Evolutionary conservation across 2,113 vertebrate species (phyloP).

Genomic region (Sarotherodon lohbergeri): DNA sequence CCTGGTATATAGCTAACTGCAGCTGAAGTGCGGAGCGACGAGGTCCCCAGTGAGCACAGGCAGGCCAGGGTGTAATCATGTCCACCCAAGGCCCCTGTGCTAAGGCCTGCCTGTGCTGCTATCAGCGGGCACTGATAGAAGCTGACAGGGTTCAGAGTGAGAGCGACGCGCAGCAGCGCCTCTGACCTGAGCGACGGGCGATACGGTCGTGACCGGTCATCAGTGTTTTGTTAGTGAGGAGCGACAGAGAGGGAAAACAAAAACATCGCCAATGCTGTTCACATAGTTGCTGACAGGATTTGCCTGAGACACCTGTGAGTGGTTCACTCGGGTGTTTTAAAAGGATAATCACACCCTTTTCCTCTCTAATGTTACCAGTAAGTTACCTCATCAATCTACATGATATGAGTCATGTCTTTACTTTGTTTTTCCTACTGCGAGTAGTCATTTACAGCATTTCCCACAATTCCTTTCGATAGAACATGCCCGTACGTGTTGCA

Average conservation of each 20-base stretch:
- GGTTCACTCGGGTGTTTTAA: not conserved
- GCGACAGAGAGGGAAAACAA: not conserved
- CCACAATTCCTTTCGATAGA: not conserved
- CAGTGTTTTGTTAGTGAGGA: not conserved
- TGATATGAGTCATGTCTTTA: not conserved
- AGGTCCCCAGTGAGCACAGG: not conserved
- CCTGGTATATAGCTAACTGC: constrained; percentile 1
- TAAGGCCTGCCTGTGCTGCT: not conserved
- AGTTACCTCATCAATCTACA: not conserved
- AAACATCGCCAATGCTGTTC: not conserved
- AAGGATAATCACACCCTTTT: not conserved
- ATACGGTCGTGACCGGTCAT: not conserved
- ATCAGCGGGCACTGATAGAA: constrained; percentile 23
- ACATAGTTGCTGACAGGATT: not conserved
- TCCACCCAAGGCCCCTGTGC: constrained; percentile 9
- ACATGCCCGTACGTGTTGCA: not conserved
- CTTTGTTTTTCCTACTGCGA: not conserved
- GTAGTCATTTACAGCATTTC: not conserved
- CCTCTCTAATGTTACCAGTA: not conserved
- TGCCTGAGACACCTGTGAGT: not conserved
- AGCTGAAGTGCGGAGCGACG: constrained; percentile 10
- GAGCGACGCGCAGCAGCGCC: constrained; percentile 15
- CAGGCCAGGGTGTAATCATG: constrained; percentile 10
- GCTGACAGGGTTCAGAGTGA: constrained; percentile 46
- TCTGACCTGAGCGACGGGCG: constrained; percentile 17